Evolutionary conservation across 2,797 vertebrate species (phyloP), one percentile per base, ranked within the genome.

Genomic region (Gymnothorax reevesii): DNA sequence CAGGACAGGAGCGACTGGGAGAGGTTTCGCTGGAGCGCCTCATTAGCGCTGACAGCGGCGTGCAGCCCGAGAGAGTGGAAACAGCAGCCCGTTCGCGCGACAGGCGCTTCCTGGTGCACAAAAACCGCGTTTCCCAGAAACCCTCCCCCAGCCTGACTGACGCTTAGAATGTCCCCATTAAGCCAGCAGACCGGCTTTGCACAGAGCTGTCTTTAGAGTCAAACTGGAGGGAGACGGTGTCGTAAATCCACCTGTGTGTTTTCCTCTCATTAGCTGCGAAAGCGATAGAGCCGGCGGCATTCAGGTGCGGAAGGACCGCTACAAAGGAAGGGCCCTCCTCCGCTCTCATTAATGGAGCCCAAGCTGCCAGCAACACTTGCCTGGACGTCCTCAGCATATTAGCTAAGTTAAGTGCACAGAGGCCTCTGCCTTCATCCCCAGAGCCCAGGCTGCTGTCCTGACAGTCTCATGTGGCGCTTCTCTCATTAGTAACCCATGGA

Each of bases 1-100:
- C 75, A 33, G 71, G 33, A 73, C 69, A 2, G 9, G 7, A 22
- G 69, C 2, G 10, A 2, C 27, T 12, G 69, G 71, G 27, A 42
- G 71, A 12, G 33, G 33, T 42, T 12, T 8, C 7, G 69, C 25
- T 33, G 69, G 73, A 20, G 88, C 90, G 92, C 90, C 91, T 94
- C 93, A 92, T 95, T 94, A 94, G 88, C 88, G 82, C 86, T 91
- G 91, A 94, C 93, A 95, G 93, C 93, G 92, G 93, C 49, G n/a
- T 4, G 69, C 25, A 4, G 15, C 27, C 71, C 3, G 25, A 75
- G 27, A 75, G 27, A 75, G 27, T 2, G 13, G 71, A 42, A 13
- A 2, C 7, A 12, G 3, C 17, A 7, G 66, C 27, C 71, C 71
- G 3, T 12, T 12, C 17, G 71, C 27, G 17, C 27, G 1, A 77